Base-by-base conservation (phyloP, 1,140 invertebrate genomes). In the Zelostemma sp. region DNA sequence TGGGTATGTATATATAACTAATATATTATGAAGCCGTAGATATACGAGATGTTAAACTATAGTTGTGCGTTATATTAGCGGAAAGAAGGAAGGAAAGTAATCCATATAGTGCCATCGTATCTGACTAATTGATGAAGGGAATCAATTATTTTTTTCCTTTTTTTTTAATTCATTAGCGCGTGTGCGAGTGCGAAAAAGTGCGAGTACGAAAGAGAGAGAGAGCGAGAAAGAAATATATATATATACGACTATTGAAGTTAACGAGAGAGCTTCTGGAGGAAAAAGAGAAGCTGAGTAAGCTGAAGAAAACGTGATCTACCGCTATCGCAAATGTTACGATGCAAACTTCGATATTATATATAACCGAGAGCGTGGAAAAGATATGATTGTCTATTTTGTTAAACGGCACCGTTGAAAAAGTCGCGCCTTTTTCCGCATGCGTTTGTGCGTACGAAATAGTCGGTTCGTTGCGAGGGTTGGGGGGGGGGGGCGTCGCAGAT, bases 81-180 rank as follows among this genome's bases (percentile, higher is more conserved):
- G 72, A 76, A 51, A 70, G 63, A 55, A 66, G 68, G 67, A 73
- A 73, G 57, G 66, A 73, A 77, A 79, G 74, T 78, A 76, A 78
- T 76, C 79, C 76, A 74, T 79, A 84, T 77, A 84, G 82, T 85
- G 81, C 83, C 83, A 85, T 85, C 79, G 74, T 85, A 82, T 80
- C 72, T 75, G 72, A 79, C 67, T 81, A 81, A 77, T 70, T 49
- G 78, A 80, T 73, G 80, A 82, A 62, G 21, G 45, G 67, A 68
- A 55, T 65, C 63, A 67, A 50, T 64, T 69, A 62, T 63, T 67
- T 69, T 71, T 58, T 56, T 49, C 60, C 46, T 53, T 58, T 56
- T 49, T 63, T 50, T 53, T 58, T 63, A 55, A 57, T 41, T 46
- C 18, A 49, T 60, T 40, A 18, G 51, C 18, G 19, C 55, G 35